A percentile compares a stretch with the other conserved stretches of the same genome.
Conservation (phyloP, 2,888 invertebrate species). For the Mechanitis mazaeus region DNA sequence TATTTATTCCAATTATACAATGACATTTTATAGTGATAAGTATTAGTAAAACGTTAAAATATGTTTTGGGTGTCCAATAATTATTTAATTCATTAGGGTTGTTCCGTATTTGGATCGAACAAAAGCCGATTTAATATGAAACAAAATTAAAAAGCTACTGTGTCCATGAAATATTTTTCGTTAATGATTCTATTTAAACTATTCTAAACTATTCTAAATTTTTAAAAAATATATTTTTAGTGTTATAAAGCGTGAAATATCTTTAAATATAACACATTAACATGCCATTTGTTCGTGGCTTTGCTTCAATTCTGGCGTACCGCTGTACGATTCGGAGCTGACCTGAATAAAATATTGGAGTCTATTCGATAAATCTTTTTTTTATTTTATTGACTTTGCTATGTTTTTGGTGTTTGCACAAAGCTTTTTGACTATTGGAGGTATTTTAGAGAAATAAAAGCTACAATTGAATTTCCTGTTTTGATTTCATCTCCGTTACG, state of each 20-base stretch:
- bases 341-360: constrained; percentile 11
- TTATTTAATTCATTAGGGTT: no score
- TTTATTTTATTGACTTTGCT: constrained; percentile 8
- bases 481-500: background rate
- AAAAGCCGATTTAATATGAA: background rate
- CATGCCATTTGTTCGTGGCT: constrained; percentile 15
- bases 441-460: background rate
- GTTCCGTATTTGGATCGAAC: no score
- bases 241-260: background rate
- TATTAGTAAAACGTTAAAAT: no score
- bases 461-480: background rate
- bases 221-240: background rate
- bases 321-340: constrained; percentile 13
- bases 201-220: background rate
- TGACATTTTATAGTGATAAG: no score
- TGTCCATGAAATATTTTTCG: background rate
- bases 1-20: no score
- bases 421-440: background rate
- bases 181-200: background rate
- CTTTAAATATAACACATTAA: constrained; percentile 10
- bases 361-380: constrained; percentile 10
- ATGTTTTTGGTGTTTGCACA: constrained; percentile 2
- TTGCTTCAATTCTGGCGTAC: constrained; percentile 20
- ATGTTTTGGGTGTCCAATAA: no score
- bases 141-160: background rate